Evolutionary conservation across 2,797 vertebrate species (phyloP).

Genomic region (Siniperca obscura): DNA sequence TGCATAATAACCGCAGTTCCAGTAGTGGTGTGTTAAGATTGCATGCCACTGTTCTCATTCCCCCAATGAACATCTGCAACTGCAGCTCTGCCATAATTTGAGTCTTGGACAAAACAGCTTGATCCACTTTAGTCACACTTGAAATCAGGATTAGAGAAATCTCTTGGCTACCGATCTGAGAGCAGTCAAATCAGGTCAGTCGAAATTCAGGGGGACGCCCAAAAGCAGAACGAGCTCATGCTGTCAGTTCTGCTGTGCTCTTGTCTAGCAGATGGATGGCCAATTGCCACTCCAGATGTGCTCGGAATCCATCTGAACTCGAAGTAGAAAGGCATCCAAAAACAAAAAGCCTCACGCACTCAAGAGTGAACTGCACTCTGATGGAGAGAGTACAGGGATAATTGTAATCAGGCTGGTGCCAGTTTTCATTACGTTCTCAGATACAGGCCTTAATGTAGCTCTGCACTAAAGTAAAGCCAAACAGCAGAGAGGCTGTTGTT

Average conservation of each 20-base stretch:
- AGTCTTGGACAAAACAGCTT: constrained; percentile 72
- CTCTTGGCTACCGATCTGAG: constrained; percentile 74
- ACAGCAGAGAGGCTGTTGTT: constrained; percentile 43
- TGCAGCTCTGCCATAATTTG: constrained; percentile 68
- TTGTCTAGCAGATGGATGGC: constrained; percentile 67
- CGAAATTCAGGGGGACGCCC: constrained; percentile 65
- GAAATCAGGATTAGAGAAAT: constrained; percentile 79
- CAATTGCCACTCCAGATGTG: constrained; percentile 76
- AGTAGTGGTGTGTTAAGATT: constrained; percentile 40
- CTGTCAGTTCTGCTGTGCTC: constrained; percentile 60
- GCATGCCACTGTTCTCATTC: constrained; percentile 59
- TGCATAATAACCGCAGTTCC: constrained; percentile 57
- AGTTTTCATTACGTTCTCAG: constrained; percentile 73
- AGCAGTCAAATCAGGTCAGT: constrained; percentile 76
- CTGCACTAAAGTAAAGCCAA: constrained; percentile 39
- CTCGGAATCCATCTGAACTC: constrained; percentile 59
- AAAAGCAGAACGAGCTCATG: constrained; percentile 53
- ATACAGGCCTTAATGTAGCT: constrained; percentile 56
- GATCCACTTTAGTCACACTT: constrained; percentile 83
- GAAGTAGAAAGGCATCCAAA: constrained; percentile 57
- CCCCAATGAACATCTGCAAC: constrained; percentile 68
- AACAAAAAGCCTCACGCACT: constrained; percentile 51
- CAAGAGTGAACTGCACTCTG: constrained; percentile 47
- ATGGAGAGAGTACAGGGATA: constrained; percentile 68
- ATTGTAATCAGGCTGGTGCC: constrained; percentile 80